A percentile compares a stretch with the other conserved stretches of the same genome.
Conservation (phyloP, 2,797 vertebrate genomes). For the Heteromormyrus szaboi region DNA sequence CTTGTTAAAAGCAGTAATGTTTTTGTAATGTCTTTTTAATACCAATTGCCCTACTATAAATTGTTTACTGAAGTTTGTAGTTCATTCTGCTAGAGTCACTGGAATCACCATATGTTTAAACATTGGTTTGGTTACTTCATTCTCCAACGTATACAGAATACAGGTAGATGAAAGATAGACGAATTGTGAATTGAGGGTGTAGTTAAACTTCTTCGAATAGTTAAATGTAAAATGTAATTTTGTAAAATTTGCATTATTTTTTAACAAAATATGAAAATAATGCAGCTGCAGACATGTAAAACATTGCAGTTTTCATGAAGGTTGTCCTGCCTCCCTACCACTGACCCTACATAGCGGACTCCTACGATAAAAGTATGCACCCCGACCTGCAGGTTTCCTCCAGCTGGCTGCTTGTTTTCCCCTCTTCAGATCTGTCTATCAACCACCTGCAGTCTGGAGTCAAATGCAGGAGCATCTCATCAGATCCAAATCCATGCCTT, state of each 20-base stretch:
- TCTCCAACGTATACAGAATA: not conserved
- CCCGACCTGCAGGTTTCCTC: not conserved
- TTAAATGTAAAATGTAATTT: not conserved
- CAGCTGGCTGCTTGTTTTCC: not conserved
- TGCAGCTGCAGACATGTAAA: not conserved
- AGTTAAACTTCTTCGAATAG: not conserved
- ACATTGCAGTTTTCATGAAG: not conserved
- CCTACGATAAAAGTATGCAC: not conserved
- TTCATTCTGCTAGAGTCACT: not conserved
- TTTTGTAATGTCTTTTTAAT: not conserved
- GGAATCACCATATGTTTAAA: not conserved
- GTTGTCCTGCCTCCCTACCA: not conserved
- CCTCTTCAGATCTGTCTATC: not conserved
- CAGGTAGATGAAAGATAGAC: not conserved
- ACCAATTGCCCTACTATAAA: not conserved
- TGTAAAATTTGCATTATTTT: not conserved
- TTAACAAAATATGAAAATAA: not conserved
- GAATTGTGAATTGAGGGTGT: not conserved
- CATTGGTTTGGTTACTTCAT: not conserved
- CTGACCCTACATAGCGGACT: not conserved
- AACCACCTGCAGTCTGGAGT: not conserved
- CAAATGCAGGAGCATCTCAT: not conserved
- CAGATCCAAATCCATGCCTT: not conserved
- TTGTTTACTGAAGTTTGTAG: not conserved
- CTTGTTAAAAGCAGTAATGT: not conserved